Conservation (phyloP, 2,797 vertebrate species). For the Micrastur ruficollis region DNA sequence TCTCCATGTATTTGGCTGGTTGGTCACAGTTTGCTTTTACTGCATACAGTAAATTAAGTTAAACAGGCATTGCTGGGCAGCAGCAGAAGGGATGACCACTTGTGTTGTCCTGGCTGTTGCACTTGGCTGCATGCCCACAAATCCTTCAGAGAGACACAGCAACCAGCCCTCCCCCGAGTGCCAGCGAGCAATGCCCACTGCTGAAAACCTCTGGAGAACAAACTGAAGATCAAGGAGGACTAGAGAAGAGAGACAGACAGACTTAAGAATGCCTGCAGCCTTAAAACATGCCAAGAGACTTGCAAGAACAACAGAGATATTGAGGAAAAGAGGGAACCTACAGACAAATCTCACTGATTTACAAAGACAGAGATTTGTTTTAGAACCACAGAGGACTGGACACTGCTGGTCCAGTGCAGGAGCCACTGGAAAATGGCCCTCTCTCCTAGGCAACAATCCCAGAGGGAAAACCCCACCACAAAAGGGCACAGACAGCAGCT, state of each 20-base stretch:
- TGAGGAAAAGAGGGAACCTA: neutral
- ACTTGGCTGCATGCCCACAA: neutral
- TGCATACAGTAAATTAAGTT: neutral
- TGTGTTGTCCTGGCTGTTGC: neutral
- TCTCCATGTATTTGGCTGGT: neutral
- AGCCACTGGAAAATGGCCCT: neutral
- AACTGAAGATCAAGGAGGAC: neutral
- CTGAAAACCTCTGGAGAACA: neutral
- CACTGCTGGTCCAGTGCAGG: neutral
- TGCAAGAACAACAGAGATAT: neutral
- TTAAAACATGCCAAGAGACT: neutral
- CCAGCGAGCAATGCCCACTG: neutral
- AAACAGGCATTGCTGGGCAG: neutral
- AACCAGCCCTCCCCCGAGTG: neutral
- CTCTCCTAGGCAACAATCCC: neutral
- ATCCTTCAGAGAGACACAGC: neutral
- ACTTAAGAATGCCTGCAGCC: neutral
- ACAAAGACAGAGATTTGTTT: neutral
- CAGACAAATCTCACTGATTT: neutral
- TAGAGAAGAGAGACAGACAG: neutral
- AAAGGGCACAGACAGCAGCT: neutral
- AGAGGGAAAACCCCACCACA: neutral
- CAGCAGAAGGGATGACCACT: neutral
- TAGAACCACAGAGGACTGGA: neutral
- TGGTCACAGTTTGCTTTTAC: neutral